Evolutionary conservation across 2,888 invertebrate species (phyloP).

Genomic region (Microctonus hyperodae): DNA sequence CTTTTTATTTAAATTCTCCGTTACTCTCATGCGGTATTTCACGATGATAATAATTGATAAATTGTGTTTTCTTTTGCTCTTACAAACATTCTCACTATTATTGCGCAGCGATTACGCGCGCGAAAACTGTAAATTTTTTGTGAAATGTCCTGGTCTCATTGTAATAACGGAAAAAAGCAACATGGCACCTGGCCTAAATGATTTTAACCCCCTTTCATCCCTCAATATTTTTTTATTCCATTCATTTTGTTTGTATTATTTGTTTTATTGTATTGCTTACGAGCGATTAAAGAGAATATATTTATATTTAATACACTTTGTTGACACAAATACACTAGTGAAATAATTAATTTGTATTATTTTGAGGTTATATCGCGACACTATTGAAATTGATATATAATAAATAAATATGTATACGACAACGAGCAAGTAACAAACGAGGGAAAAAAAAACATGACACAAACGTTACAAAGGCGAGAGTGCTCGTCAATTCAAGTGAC

Average conservation of each 20-base stretch:
- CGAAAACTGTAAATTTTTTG: conserved; percentile 24
- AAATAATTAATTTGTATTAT: neutral
- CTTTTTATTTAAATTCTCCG: neutral
- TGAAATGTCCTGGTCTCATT: conserved; percentile 25
- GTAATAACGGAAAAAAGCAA: conserved; percentile 38
- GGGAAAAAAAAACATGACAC: conserved; percentile 15
- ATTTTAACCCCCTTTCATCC: conserved; percentile 16
- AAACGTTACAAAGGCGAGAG: conserved; percentile 29
- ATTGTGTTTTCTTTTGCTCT: conserved; percentile 4
- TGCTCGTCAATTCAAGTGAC: conserved; percentile 24
- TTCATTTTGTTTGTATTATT: neutral
- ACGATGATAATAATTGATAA: neutral
- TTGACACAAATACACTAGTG: neutral
- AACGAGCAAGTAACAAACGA: conserved; percentile 22
- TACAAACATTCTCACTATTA: conserved; percentile 14
- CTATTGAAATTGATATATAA: no score
- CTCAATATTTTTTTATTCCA: neutral
- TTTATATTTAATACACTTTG: no score
- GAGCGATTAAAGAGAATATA: neutral
- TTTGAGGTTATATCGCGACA: neutral
- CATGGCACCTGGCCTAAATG: conserved; percentile 32
- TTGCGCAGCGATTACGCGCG: conserved; percentile 37
- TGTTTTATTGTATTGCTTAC: neutral
- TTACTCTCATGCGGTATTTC: neutral
- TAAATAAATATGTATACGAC: neutral